A percentile compares a stretch with the other conserved stretches of the same genome.
phyloP scores from a whole-genome alignment of 2,888 invertebrate genomes.

The Thymelicus acteon region DNA sequence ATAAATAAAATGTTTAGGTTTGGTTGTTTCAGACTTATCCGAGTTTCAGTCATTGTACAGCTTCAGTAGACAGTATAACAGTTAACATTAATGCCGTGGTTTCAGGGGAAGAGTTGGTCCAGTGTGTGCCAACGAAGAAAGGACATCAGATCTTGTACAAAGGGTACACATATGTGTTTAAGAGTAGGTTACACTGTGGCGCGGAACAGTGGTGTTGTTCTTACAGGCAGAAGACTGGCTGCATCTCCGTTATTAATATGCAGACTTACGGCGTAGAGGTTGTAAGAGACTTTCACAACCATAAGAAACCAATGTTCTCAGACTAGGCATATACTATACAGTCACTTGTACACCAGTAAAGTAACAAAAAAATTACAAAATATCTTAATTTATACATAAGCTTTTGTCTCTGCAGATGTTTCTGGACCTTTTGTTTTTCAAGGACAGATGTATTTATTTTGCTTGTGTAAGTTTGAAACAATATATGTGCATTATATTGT shows the following conservation, averaged over 20 bases:
- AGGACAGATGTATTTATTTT: background rate
- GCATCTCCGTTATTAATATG: conserved; percentile 79
- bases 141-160: conserved; percentile 77
- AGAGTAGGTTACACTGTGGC: conserved; percentile 75
- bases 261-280: conserved; percentile 75
- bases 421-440: background rate
- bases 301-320: conserved; percentile 76
- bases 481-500: too few relatives aligned
- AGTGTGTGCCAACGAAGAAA: conserved; percentile 77
- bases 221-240: conserved; percentile 77
- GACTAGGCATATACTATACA: conserved; percentile 48
- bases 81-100: conserved; percentile 41
- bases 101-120: conserved; percentile 76
- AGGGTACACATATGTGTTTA: conserved; percentile 78
- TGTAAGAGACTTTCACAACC: conserved; percentile 77
- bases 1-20: conserved; percentile 7
- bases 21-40: conserved; percentile 17
- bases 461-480: too few relatives aligned
- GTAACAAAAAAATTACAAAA: too few relatives aligned
- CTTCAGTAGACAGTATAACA: background rate
- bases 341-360: too few relatives aligned
- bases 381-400: too few relatives aligned
- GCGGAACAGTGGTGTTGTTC: conserved; percentile 80
- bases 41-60: background rate
- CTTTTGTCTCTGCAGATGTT: background rate